Evolutionary conservation across 2,888 invertebrate species (phyloP).

Genomic region (Omphaloscelis lunosa): DNA sequence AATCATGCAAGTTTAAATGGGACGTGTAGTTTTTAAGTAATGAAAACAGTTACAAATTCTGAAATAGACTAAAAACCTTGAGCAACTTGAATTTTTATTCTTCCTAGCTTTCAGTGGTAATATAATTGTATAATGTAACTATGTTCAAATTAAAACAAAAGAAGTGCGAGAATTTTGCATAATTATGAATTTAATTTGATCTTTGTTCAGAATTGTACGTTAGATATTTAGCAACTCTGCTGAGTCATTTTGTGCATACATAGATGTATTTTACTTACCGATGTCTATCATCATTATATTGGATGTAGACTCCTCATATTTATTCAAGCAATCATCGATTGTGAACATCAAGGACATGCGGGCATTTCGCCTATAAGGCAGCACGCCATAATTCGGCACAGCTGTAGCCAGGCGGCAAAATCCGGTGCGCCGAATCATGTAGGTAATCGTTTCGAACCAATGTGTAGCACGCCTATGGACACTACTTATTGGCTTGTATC

Average conservation of each 20-base stretch:
- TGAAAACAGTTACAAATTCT: background rate
- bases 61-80: conserved; percentile 7
- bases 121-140: background rate
- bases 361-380: background rate
- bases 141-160: conserved; percentile 13
- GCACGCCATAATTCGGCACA: background rate
- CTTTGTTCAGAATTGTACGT: background rate
- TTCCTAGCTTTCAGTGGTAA: conserved; percentile 10
- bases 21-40: background rate
- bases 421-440: too few species aligned
- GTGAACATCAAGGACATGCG: background rate
- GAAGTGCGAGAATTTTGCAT: background rate
- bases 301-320: background rate
- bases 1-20: background rate
- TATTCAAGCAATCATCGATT: background rate
- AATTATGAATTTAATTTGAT: background rate
- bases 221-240: background rate
- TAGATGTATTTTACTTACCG: background rate
- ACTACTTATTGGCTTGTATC: background rate
- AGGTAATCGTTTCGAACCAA: too few species aligned
- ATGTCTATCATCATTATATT: background rate
- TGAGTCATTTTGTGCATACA: background rate
- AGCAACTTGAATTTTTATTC: background rate
- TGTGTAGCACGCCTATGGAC: too few species aligned
- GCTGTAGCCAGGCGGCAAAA: background rate